phyloP scores from a whole-genome alignment of 2,797 vertebrate genomes.

The Chelidonichthys spinosus region DNA sequence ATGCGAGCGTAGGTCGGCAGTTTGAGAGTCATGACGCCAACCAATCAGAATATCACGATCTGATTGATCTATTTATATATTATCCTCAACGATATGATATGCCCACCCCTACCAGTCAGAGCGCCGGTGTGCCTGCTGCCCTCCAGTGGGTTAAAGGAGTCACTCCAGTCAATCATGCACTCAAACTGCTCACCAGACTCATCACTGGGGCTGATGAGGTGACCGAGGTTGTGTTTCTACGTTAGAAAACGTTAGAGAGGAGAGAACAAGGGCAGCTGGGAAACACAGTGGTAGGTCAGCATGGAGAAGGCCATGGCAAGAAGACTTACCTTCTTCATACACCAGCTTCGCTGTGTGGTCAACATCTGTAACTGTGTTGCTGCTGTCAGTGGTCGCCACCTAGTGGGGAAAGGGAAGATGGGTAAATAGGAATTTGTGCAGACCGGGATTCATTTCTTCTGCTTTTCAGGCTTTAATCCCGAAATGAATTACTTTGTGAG shows the following conservation, averaged over 20 bases:
- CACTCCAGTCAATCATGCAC: no score
- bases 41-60: no score
- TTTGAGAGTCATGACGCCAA: no score
- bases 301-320: background rate
- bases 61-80: no score
- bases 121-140: no score
- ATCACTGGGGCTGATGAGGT: background rate
- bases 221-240: background rate
- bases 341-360: slow-evolving; percentile 93
- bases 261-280: background rate
- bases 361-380: slow-evolving; percentile 75
- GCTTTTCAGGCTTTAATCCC: background rate
- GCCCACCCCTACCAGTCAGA: no score
- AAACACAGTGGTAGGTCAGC: background rate
- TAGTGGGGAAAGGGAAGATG: slow-evolving; percentile 66
- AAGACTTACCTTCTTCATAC: slow-evolving; percentile 94
- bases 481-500: no score
- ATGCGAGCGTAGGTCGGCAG: no score
- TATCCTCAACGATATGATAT: no score
- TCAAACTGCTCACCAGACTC: no score
- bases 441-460: background rate
- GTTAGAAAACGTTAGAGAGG: no score
- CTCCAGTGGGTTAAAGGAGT: no score
- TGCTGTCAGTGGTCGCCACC: slow-evolving; percentile 86
- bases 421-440: background rate